A percentile compares a stretch with the other conserved stretches of the same genome.
These are phyloP conservation scores for Mesodorylaimus sp. DNA, from an alignment of 2,888 invertebrate species.

Conservation along the genomic window DNA sequence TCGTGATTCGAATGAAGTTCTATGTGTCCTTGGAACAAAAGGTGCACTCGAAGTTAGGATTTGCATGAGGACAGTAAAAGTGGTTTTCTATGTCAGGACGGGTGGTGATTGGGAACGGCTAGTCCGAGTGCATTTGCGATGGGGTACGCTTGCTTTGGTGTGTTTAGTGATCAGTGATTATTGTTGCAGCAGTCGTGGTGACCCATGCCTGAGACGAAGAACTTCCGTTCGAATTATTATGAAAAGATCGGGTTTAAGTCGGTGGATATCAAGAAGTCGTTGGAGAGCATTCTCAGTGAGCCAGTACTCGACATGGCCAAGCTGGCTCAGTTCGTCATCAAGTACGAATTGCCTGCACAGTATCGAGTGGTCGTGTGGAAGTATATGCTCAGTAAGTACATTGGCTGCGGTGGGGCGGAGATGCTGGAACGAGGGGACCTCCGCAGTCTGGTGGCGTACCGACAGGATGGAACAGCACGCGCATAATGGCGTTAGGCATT, in stretches of 20 bases:
- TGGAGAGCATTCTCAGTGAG: slow-evolving; percentile 4
- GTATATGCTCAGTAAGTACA: slow-evolving; percentile 2
- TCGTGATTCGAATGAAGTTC: slow-evolving; percentile 62
- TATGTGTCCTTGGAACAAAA: slow-evolving; percentile 56
- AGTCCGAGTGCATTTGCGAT: not conserved
- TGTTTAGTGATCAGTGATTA: not conserved
- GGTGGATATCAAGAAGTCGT: not conserved
- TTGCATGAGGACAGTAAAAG: no score
- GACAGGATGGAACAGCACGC: no score
- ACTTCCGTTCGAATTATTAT: slow-evolving; percentile 1
- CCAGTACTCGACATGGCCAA: not conserved
- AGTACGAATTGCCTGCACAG: slow-evolving; percentile 3
- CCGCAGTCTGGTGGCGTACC: no score
- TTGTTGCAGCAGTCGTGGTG: not conserved
- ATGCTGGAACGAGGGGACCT: no score
- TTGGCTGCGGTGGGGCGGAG: no score
- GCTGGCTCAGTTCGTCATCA: not conserved
- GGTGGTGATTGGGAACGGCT: slow-evolving; percentile 41
- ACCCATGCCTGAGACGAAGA: not conserved
- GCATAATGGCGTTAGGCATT: no score
- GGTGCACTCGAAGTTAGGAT: slow-evolving; percentile 40
- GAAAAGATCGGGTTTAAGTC: slow-evolving; percentile 3
- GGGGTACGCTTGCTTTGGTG: not conserved
- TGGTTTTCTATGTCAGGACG: no score
- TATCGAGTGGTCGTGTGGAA: slow-evolving; percentile 1